Conservation (phyloP, 2,113 vertebrate genomes). For the Romanogobio albipinnatus region DNA sequence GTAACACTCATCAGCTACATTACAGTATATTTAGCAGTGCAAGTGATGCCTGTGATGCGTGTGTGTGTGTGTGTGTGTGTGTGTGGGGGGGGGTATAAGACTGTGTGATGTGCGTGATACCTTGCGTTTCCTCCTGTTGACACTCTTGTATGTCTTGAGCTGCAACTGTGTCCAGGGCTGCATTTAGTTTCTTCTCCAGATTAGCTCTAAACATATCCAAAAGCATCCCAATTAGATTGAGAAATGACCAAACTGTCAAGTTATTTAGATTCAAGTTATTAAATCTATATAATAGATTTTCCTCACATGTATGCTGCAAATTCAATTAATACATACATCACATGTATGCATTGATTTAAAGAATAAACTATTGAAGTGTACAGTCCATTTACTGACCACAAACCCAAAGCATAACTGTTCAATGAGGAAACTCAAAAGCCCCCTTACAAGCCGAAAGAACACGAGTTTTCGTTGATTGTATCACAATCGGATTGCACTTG, state of each 20-base stretch:
- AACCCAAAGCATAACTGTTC: neutral
- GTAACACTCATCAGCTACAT: no score
- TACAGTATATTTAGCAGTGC: no score
- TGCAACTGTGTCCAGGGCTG: conserved; percentile 77
- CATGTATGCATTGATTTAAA: neutral
- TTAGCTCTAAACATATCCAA: conserved; percentile 71
- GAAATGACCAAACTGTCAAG: neutral
- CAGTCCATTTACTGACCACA: neutral
- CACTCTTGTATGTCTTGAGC: conserved; percentile 76
- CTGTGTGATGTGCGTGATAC: conserved; percentile 57
- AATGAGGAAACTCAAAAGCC: neutral
- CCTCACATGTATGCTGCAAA: neutral
- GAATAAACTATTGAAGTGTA: neutral
- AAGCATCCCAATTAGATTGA: neutral
- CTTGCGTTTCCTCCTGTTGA: conserved; percentile 75
- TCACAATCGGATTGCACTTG: neutral
- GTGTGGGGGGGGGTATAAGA: neutral
- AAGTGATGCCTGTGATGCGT: conserved; percentile 1
- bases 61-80: neutral
- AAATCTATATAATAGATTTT: neutral
- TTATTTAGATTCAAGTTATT: neutral
- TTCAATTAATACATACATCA: neutral
- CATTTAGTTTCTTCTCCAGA: conserved; percentile 85
- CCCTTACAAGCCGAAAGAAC: neutral
- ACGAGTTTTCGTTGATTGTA: neutral